Evolutionary conservation across 1,140 invertebrate species (phyloP).

Genomic region (Cryptotermes secundus): DNA sequence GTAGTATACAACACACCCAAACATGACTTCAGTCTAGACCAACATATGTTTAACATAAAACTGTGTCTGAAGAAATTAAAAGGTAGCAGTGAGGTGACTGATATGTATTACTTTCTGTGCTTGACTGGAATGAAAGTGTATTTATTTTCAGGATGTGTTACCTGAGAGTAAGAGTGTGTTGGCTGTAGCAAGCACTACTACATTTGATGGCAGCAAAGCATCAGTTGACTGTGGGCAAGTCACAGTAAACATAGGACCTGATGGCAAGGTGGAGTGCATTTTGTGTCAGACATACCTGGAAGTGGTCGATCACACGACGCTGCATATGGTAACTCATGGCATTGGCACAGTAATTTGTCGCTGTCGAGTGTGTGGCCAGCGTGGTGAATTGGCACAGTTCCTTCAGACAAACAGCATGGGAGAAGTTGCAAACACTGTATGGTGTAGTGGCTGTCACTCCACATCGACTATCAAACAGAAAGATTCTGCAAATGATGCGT

Average conservation of each 20-base stretch:
- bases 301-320: conserved; percentile 34
- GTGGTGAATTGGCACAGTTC: conserved; percentile 35
- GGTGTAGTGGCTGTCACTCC: conserved; percentile 23
- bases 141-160: neutral
- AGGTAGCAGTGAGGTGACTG: too few species aligned
- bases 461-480: neutral
- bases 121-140: too few species aligned
- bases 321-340: conserved; percentile 39
- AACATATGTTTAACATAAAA: too few species aligned
- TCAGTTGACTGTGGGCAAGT: neutral
- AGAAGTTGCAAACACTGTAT: neutral
- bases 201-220: neutral
- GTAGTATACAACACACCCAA: too few species aligned
- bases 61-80: too few species aligned
- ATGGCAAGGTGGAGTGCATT: conserved; percentile 37
- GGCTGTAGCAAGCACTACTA: too few species aligned
- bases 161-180: neutral
- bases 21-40: too few species aligned
- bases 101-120: too few species aligned
- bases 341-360: conserved; percentile 38
- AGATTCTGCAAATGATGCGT: neutral
- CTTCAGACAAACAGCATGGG: conserved; percentile 6
- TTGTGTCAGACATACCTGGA: conserved; percentile 35
- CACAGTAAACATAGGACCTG: conserved; percentile 34
- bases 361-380: conserved; percentile 38